Conservation (phyloP, 2,888 invertebrate species). For the Tineola bisselliella region DNA sequence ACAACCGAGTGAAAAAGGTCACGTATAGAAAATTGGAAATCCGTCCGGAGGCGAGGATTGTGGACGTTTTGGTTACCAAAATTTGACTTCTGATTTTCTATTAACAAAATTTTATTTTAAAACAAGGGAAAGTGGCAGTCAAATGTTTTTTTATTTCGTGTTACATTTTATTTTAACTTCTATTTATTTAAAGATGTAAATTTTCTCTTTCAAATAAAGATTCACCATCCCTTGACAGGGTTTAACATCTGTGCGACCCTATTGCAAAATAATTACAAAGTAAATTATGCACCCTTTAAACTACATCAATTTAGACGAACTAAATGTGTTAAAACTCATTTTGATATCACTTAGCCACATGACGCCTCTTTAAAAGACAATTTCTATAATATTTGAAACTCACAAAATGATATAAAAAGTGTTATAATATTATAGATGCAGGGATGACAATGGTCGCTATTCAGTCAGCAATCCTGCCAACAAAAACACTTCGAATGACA, state of each 20-base stretch:
- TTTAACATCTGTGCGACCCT: slow-evolving; percentile 53
- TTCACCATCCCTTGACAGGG: neutral
- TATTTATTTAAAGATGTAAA: neutral
- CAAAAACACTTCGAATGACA: slow-evolving; percentile 52
- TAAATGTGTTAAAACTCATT: slow-evolving; percentile 45
- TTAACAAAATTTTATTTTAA: slow-evolving; percentile 29
- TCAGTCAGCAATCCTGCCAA: slow-evolving; percentile 6
- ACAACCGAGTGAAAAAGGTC: slow-evolving; percentile 61
- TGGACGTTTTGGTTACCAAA: slow-evolving; percentile 25
- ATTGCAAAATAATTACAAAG: slow-evolving; percentile 63
- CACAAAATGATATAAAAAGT: slow-evolving; percentile 11
- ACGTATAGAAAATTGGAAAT: slow-evolving; percentile 61
- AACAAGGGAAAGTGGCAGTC: neutral
- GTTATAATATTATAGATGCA: neutral
- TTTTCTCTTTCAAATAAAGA: slow-evolving; percentile 7
- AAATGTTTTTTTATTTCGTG: neutral
- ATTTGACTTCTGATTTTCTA: slow-evolving; percentile 45
- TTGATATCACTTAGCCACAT: slow-evolving; percentile 48
- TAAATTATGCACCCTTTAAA: slow-evolving; percentile 66
- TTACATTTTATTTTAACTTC: neutral
- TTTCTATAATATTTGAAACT: slow-evolving; percentile 25
- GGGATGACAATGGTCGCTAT: slow-evolving; percentile 6
- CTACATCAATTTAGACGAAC: slow-evolving; percentile 59
- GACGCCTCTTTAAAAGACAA: slow-evolving; percentile 49
- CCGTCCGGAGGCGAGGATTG: slow-evolving; percentile 23